phyloP scores from a whole-genome alignment of 2,797 vertebrate genomes.

The Coregonus sp. region DNA sequence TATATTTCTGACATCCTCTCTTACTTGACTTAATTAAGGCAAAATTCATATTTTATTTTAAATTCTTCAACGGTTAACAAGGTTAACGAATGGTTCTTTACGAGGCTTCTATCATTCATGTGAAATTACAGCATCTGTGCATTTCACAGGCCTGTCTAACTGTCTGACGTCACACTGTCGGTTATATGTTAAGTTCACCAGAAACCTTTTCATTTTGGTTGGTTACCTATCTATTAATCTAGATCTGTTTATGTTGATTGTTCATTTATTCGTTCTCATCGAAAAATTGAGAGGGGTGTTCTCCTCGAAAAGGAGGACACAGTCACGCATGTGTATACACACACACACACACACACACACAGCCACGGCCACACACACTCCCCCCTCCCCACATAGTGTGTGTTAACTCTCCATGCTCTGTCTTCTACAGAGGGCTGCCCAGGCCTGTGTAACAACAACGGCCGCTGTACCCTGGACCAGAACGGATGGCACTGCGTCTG shows the following conservation, averaged over 20 bases:
- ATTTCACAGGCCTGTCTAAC: conserved; percentile 86
- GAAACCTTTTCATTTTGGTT: conserved; percentile 61
- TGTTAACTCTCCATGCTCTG: background rate
- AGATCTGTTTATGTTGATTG: conserved; percentile 48
- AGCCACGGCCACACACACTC: no score
- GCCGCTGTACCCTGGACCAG: conserved; percentile 93
- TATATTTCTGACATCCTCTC: conserved; percentile 3
- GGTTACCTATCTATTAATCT: conserved; percentile 50
- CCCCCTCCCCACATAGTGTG: background rate
- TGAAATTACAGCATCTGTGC: conserved; percentile 96
- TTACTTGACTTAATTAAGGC: background rate
- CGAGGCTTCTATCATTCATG: conserved; percentile 82
- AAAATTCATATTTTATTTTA: conserved; percentile 9
- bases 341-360: no score
- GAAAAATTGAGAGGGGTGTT: conserved; percentile 16
- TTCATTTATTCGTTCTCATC: conserved; percentile 43
- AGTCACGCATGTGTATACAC: background rate
- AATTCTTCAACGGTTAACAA: conserved; percentile 19
- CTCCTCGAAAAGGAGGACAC: background rate
- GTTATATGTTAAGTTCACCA: conserved; percentile 55
- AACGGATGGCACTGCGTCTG: conserved; percentile 98
- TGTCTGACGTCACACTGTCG: conserved; percentile 81
- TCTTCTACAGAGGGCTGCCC: conserved; percentile 89
- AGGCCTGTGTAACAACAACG: conserved; percentile 97
- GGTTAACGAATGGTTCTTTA: conserved; percentile 35